A percentile compares a stretch with the other conserved stretches of the same genome.
These are phyloP conservation scores for Drosophila subquinaria DNA, from an alignment of 2,888 invertebrate species.

Conservation along the genomic window DNA sequence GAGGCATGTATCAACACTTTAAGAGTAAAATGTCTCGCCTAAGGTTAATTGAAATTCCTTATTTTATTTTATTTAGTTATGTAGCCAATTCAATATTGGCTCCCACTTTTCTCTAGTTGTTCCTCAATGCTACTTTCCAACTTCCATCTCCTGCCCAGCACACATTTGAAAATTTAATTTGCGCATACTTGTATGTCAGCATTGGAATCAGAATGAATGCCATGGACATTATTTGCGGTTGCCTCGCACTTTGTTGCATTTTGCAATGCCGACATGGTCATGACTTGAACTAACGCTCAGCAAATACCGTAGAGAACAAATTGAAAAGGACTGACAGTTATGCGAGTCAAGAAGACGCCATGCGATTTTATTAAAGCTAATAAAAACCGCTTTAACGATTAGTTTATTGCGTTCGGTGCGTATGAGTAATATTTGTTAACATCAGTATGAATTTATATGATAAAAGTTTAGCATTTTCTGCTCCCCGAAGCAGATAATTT, in stretches of 20 bases:
- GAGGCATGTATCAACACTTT: slow-evolving; percentile 17
- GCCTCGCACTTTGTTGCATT: slow-evolving; percentile 48
- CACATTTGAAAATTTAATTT: slow-evolving; percentile 61
- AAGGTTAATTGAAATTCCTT: slow-evolving; percentile 50
- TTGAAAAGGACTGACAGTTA: slow-evolving; percentile 9
- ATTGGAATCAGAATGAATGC: slow-evolving; percentile 25
- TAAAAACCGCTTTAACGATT: slow-evolving; percentile 35
- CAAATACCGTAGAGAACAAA: background rate
- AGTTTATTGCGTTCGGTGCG: slow-evolving; percentile 32
- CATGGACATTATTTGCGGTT: slow-evolving; percentile 40
- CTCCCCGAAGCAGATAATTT: background rate
- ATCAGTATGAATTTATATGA: slow-evolving; percentile 2
- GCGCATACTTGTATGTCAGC: slow-evolving; percentile 42
- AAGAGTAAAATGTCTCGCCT: slow-evolving; percentile 34
- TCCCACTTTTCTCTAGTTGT: background rate
- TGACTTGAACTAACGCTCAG: slow-evolving; percentile 2
- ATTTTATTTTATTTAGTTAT: slow-evolving; percentile 6
- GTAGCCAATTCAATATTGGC: slow-evolving; percentile 10
- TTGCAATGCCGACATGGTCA: slow-evolving; percentile 42
- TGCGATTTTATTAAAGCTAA: slow-evolving; percentile 45
- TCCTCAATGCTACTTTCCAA: too few species aligned
- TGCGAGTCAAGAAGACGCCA: slow-evolving; percentile 31
- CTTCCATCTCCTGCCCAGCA: background rate
- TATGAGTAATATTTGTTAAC: slow-evolving; percentile 38
- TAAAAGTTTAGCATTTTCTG: background rate